phyloP scores from a whole-genome alignment of 2,888 invertebrate species.

The Agriopis leucophaearia region DNA sequence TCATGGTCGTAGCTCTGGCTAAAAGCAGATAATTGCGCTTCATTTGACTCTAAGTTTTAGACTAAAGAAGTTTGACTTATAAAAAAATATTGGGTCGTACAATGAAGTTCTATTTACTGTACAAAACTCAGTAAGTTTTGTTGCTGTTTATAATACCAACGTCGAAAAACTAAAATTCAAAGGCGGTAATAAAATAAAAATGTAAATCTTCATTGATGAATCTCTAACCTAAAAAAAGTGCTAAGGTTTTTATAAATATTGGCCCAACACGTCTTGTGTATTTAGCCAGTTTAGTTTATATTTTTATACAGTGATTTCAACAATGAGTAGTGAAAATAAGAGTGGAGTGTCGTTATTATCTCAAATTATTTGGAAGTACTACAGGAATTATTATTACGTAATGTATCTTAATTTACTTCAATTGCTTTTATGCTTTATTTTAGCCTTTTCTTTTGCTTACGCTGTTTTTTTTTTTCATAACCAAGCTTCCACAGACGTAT shows the following conservation, averaged over 20 bases:
- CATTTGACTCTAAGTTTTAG: slow-evolving; percentile 54
- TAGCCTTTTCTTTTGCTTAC: neutral
- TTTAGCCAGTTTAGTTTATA: neutral
- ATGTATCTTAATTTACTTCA: slow-evolving; percentile 35
- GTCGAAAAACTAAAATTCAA: neutral
- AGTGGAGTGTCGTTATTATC: slow-evolving; percentile 62
- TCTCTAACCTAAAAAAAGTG: neutral
- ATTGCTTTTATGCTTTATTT: neutral
- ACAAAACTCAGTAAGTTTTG: slow-evolving; percentile 74
- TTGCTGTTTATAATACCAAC: neutral
- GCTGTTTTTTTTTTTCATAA: too few relatives aligned
- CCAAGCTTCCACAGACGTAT: too few relatives aligned
- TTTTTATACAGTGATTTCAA: neutral
- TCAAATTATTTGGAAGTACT: slow-evolving; percentile 65
- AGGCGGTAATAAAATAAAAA: neutral
- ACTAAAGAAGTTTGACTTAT: slow-evolving; percentile 51
- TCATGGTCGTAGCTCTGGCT: slow-evolving; percentile 34
- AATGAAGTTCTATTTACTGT: slow-evolving; percentile 76
- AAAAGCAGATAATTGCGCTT: slow-evolving; percentile 31
- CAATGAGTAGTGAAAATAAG: slow-evolving; percentile 62
- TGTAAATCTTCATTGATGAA: neutral
- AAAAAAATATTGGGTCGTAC: slow-evolving; percentile 51
- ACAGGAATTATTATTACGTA: slow-evolving; percentile 62
- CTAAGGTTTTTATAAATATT: neutral
- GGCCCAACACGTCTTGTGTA: neutral